Base-by-base conservation (phyloP, 2,113 vertebrate species). In the human region DNA sequence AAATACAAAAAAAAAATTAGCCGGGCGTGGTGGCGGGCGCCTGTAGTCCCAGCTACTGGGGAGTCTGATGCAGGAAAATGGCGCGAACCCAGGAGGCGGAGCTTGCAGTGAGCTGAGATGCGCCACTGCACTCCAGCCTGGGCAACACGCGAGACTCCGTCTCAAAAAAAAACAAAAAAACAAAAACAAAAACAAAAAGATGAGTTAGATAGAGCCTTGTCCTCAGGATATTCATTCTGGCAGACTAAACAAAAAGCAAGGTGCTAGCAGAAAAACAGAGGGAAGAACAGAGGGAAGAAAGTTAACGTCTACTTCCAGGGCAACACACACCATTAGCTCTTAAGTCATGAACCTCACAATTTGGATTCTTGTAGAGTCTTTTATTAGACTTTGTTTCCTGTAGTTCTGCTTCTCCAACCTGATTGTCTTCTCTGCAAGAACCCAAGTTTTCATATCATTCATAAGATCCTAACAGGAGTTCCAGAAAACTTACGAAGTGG, bases 401-500 rank as follows among this genome's bases (percentile, higher is more conserved):
- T 43, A 89, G 68, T 68, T 16, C 92, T 96, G 85, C 7, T 91
- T 94, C 80, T 90, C 38, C 45, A 94, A 64, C 4, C 70, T n/a
- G 20, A 64, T 27, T 76, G n/a, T 85, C 30, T 89, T 89, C 50
- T 76, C 35, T 14, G 25, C 38, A 13, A 87, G 12, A 95, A 93
- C 32, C 25, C 32, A 52, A 8, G 12, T 76, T 94, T 84, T 90
- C 89, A 92, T 16, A 75, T 13, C 57, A 70, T 64, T 93, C 64
- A 7, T 38, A 79, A 73, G 30, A 78, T 43, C 61, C 68, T 66
- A 91, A 92, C 6, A 75, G 6, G 45, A 64, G 40, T 68, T 96
- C 48, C 72, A 93, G 88, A 94, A 95, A 94, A 94, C 38, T 78
- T 50, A 79, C 32, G 32, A 83, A 97, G 75, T 55, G 35, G 59